These are phyloP conservation scores for Torymus auratus DNA, from an alignment of 2,888 invertebrate genomes.

Conservation along the genomic window DNA sequence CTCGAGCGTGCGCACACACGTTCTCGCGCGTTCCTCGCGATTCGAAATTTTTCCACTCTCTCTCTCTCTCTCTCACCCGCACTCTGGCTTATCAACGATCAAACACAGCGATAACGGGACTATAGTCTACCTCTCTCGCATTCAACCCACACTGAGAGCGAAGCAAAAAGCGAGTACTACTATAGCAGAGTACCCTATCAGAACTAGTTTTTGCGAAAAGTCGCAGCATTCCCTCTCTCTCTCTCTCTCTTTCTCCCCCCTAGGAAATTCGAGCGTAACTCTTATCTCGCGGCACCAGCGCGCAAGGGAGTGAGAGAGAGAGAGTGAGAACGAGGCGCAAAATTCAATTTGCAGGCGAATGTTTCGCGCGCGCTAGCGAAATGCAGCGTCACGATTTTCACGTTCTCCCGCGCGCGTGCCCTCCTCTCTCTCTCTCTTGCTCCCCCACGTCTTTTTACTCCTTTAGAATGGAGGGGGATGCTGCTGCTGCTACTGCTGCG, in stretches of 20 bases:
- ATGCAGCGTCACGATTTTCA: constrained; percentile 55
- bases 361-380: constrained; percentile 40
- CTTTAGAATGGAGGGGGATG: no score
- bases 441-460: neutral
- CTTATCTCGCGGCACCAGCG: constrained; percentile 40
- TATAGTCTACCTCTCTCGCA: constrained; percentile 16
- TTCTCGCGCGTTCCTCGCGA: neutral
- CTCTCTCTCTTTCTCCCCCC: neutral
- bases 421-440: neutral
- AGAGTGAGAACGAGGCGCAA: constrained; percentile 27
- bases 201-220: constrained; percentile 45
- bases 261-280: constrained; percentile 38
- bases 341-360: constrained; percentile 56
- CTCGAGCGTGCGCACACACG: neutral
- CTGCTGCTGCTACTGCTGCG: no score
- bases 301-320: neutral
- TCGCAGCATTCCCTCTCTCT: constrained; percentile 19
- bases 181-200: neutral
- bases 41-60: constrained; percentile 61
- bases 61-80: neutral
- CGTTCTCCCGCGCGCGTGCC: neutral
- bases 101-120: constrained; percentile 68
- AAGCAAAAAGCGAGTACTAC: neutral
- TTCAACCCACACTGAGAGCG: constrained; percentile 8
- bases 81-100: constrained; percentile 65